Evolutionary conservation across 2,888 invertebrate genomes (phyloP).

Genomic region (Drosophila falleni): DNA sequence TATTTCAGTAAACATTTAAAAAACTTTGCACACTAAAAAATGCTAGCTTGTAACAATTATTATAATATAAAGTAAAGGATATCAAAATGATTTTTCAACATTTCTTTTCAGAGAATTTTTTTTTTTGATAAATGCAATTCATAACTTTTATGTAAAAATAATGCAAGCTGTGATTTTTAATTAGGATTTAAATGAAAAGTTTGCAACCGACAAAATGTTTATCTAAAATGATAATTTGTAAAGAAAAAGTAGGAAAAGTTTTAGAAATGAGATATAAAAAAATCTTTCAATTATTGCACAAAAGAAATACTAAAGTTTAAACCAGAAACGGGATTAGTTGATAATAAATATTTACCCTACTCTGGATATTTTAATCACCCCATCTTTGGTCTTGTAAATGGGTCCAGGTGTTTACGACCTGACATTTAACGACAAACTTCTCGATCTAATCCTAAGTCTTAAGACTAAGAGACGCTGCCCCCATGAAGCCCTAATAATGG

Average conservation of each 20-base stretch:
- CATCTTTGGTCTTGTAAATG: constrained; percentile 2
- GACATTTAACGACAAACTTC: constrained; percentile 26
- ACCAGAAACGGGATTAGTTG: too few relatives aligned
- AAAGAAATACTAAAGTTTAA: too few relatives aligned
- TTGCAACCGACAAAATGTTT: too few relatives aligned
- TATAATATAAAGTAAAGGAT: constrained; percentile 3
- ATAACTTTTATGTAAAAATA: neutral
- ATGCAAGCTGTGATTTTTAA: neutral
- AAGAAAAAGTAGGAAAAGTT: too few relatives aligned
- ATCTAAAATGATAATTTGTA: too few relatives aligned
- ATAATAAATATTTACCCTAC: neutral
- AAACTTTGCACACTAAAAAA: constrained; percentile 10
- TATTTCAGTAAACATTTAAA: constrained; percentile 8
- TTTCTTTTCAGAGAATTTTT: constrained; percentile 3
- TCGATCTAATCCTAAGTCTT: constrained; percentile 45
- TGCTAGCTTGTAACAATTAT: neutral
- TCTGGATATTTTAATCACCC: constrained; percentile 1
- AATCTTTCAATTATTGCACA: too few relatives aligned
- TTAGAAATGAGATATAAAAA: too few relatives aligned
- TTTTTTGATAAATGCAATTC: neutral
- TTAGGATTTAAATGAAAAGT: neutral
- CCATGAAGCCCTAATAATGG: constrained; percentile 67
- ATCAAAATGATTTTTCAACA: constrained; percentile 18
- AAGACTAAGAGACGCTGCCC: constrained; percentile 46
- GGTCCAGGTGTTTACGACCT: constrained; percentile 34